phyloP scores from a whole-genome alignment of 2,113 vertebrate species.

The Falco punctatus region DNA sequence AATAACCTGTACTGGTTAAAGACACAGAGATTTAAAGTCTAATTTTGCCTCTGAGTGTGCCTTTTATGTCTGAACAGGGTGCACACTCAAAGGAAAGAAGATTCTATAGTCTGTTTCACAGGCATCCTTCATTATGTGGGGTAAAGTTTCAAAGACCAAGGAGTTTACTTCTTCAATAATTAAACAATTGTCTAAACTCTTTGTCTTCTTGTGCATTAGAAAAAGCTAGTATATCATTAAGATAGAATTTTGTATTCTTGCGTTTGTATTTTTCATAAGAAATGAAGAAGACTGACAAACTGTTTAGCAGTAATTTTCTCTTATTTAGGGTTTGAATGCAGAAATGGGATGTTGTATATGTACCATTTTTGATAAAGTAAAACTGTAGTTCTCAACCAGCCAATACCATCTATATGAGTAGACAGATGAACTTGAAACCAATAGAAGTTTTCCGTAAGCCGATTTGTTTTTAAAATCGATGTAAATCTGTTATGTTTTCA shows the following conservation, averaged over 20 bases:
- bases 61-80: background rate
- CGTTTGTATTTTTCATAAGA: background rate
- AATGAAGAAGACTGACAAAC: background rate
- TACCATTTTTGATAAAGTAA: background rate
- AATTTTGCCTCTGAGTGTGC: background rate
- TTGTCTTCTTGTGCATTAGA: background rate
- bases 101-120: background rate
- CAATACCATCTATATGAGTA: background rate
- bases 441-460: background rate
- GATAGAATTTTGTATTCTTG: background rate
- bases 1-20: background rate
- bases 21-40: background rate
- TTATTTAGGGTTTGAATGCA: background rate
- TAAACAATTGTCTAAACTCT: background rate
- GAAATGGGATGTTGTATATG: background rate
- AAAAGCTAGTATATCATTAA: background rate
- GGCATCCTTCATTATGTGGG: background rate
- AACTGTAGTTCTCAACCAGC: background rate
- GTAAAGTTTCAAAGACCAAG: background rate
- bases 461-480: background rate
- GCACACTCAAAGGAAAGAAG: background rate
- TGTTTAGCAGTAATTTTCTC: background rate
- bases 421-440: background rate
- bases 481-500: background rate
- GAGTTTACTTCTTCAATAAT: background rate